phyloP scores from a whole-genome alignment of 2,888 invertebrate species.

The Heteromyza rotundicornis region DNA sequence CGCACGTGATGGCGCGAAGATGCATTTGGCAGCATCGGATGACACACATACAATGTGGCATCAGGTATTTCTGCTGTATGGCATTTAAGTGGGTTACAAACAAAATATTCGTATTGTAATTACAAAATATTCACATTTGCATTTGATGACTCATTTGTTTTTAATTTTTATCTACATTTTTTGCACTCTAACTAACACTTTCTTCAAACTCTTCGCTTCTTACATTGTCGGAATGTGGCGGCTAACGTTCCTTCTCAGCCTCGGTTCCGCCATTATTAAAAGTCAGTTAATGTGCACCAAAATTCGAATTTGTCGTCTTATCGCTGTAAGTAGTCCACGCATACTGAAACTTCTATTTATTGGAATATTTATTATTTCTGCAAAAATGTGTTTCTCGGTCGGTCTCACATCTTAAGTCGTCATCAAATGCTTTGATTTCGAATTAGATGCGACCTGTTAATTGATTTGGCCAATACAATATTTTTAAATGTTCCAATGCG shows the following conservation, averaged over 20 bases:
- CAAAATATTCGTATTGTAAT: no score
- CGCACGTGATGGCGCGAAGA: no score
- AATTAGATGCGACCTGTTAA: conserved; percentile 37
- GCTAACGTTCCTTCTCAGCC: conserved; percentile 49
- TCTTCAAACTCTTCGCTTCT: conserved; percentile 21
- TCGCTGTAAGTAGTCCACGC: background rate
- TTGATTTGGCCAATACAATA: conserved; percentile 24
- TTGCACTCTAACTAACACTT: no score
- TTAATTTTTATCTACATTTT: no score
- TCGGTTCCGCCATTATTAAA: conserved; percentile 49
- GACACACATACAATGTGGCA: no score
- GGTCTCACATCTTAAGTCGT: conserved; percentile 19
- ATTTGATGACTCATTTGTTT: no score
- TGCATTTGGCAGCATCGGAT: no score
- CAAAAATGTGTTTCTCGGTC: background rate
- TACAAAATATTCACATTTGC: no score
- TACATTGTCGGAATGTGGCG: conserved; percentile 50
- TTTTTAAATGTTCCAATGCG: conserved; percentile 3
- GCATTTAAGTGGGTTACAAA: no score
- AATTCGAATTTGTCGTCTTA: background rate
- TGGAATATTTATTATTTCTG: background rate
- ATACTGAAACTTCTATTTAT: background rate
- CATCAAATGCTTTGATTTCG: conserved; percentile 36
- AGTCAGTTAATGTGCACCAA: background rate
- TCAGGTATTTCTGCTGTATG: no score